A percentile compares a stretch with the other conserved stretches of the same genome.
Evolutionary conservation across 2,113 vertebrate species (phyloP).

Genomic region (Rhinopomastus cyanomelas): DNA sequence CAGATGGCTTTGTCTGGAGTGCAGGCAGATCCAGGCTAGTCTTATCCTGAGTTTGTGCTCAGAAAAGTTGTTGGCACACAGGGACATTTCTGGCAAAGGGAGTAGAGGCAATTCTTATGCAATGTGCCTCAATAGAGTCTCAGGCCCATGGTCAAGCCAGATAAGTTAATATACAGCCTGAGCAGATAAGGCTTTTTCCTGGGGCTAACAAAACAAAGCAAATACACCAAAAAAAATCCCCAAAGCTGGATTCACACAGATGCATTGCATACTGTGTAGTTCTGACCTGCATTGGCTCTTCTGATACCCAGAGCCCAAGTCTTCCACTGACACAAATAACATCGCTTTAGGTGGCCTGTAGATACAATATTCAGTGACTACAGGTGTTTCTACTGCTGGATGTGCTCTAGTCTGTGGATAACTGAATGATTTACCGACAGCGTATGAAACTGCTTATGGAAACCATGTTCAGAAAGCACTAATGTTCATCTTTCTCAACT

Average conservation of each 20-base stretch:
- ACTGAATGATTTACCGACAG: background rate
- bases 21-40: background rate
- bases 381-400: background rate
- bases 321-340: background rate
- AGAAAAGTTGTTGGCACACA: background rate
- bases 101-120: background rate
- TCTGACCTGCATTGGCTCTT: background rate
- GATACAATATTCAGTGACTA: background rate
- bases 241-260: background rate
- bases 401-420: background rate
- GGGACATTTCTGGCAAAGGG: background rate
- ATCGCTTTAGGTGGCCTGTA: background rate
- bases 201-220: background rate
- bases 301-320: background rate
- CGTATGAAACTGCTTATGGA: background rate
- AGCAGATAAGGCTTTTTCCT: background rate
- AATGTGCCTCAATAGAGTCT: background rate
- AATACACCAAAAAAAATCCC: background rate
- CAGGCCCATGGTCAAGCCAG: background rate
- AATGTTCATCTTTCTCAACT: background rate
- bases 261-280: background rate
- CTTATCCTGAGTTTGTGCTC: background rate
- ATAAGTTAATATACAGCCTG: background rate
- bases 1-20: slow-evolving; percentile 52
- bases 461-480: background rate